phyloP scores from a whole-genome alignment of 2,888 invertebrate species.

The Hofmannophila pseudospretella region DNA sequence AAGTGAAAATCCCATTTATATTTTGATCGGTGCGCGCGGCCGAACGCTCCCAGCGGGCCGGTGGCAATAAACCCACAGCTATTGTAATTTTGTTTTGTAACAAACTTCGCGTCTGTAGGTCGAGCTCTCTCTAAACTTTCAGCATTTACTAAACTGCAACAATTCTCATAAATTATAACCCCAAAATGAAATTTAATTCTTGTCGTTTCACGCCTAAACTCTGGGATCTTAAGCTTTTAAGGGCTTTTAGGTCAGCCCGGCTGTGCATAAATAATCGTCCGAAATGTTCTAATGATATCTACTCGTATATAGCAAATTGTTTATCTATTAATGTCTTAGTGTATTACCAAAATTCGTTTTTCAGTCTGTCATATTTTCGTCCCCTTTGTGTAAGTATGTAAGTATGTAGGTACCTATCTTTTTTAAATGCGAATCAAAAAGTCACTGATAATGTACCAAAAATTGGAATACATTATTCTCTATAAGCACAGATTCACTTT shows the following conservation, averaged over 20 bases:
- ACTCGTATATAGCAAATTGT: no score
- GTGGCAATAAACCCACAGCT: slow-evolving; percentile 48
- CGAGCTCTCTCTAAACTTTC: slow-evolving; percentile 46
- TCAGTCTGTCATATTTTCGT: no score
- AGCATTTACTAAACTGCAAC: slow-evolving; percentile 49
- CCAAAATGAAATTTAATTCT: slow-evolving; percentile 55
- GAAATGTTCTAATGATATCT: no score
- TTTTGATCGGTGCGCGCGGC: slow-evolving; percentile 45
- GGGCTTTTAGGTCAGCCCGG: not conserved
- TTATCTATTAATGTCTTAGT: no score
- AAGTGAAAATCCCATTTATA: slow-evolving; percentile 53
- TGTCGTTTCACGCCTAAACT: slow-evolving; percentile 27
- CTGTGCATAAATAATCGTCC: not conserved
- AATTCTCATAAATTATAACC: slow-evolving; percentile 55
- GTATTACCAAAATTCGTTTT: no score
- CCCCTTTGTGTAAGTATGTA: no score
- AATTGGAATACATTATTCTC: no score
- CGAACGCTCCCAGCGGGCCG: slow-evolving; percentile 34
- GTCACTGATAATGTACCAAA: no score
- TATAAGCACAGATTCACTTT: no score
- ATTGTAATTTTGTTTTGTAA: slow-evolving; percentile 61
- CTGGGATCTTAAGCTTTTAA: slow-evolving; percentile 2
- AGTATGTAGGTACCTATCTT: no score
- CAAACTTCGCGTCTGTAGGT: slow-evolving; percentile 46
- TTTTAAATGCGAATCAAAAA: no score